Evolutionary conservation across 37 sponge, comb jelly and placozoan genomes (phyloP).

Genomic region (Haliclona indistincta): DNA sequence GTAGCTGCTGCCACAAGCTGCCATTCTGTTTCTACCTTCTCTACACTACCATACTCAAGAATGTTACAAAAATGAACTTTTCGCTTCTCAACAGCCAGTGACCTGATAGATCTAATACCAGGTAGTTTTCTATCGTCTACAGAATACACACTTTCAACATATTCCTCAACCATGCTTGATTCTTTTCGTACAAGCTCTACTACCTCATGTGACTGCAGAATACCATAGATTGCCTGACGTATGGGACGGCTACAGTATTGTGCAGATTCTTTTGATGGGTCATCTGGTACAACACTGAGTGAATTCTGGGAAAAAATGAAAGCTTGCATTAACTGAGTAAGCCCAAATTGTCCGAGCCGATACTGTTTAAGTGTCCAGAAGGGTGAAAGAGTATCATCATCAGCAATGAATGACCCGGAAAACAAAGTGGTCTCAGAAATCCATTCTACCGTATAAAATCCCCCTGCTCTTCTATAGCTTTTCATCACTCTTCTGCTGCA

Average conservation of each 20-base stretch:
- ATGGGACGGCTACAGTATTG: background rate
- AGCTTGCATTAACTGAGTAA: slow-evolving; percentile 2
- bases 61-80: slow-evolving; percentile 11
- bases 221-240: slow-evolving; percentile 25
- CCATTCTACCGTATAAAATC: background rate
- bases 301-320: background rate
- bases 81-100: background rate
- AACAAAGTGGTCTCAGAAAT: background rate
- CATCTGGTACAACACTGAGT: slow-evolving; percentile 22
- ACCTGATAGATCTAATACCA: background rate
- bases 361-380: background rate
- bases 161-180: background rate
- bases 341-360: background rate
- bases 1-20: slow-evolving; percentile 17
- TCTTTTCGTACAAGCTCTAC: slow-evolving; percentile 29
- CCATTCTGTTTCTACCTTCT: slow-evolving; percentile 5
- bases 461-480: background rate
- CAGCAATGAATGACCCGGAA: too few species aligned
- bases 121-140: slow-evolving; percentile 10
- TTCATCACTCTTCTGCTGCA: background rate
- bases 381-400: background rate
- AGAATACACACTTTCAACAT: background rate
- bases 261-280: background rate
- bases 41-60: background rate
- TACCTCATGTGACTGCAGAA: background rate